Percentiles rank a stretch among this genome's conserved stretches.
phyloP scores from a whole-genome alignment of 2,888 invertebrate species.

The Congeria kusceri region DNA sequence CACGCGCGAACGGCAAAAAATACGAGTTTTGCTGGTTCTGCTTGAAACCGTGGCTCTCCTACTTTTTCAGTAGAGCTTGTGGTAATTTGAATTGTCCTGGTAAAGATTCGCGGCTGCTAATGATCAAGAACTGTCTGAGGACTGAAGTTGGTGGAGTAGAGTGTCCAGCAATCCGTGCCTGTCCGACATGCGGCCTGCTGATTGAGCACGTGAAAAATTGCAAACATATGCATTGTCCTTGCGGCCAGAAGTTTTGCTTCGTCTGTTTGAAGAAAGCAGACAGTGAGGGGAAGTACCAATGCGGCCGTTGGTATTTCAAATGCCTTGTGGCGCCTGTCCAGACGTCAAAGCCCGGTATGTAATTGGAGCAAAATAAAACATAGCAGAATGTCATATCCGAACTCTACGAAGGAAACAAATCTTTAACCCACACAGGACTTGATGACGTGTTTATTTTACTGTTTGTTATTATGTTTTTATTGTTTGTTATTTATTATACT shows the following conservation, averaged over 20 bases:
- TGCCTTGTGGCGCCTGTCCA: constrained; percentile 59
- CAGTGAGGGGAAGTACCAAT: constrained; percentile 38
- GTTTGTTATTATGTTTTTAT: too few species aligned
- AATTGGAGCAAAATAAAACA: too few species aligned
- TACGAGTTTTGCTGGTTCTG: constrained; percentile 71
- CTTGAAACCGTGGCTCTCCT: constrained; percentile 49
- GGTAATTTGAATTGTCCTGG: constrained; percentile 62
- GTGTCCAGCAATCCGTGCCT: constrained; percentile 66
- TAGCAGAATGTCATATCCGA: too few species aligned
- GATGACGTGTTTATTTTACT: too few species aligned
- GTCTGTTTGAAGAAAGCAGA: constrained; percentile 64
- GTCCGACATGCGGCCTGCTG: constrained; percentile 65
- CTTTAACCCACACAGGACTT: too few species aligned
- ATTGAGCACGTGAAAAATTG: constrained; percentile 65
- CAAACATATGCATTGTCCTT: constrained; percentile 68
- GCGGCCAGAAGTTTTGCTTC: constrained; percentile 68
- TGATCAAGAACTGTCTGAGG: constrained; percentile 46
- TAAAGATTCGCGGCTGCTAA: constrained; percentile 56
- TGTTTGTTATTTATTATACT: too few species aligned
- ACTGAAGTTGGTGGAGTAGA: constrained; percentile 59
- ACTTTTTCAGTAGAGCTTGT: constrained; percentile 32
- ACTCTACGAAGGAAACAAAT: too few species aligned
- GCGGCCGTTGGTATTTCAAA: constrained; percentile 55
- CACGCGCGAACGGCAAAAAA: constrained; percentile 4
- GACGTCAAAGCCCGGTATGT: constrained; percentile 41